phyloP scores from a whole-genome alignment of 2,888 invertebrate genomes.

The Pachycephus smyrnensis region DNA sequence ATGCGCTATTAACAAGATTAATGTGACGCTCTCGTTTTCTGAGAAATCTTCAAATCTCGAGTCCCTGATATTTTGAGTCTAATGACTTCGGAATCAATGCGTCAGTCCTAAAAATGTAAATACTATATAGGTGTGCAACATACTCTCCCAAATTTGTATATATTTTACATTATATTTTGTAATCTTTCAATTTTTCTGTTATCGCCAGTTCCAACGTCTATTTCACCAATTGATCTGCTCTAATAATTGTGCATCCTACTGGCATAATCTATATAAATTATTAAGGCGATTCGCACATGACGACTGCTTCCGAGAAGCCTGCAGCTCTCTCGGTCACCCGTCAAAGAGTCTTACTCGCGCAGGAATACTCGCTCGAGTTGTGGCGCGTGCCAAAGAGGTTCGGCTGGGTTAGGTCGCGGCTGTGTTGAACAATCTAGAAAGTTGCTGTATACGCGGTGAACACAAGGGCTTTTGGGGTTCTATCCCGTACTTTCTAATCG shows the following conservation, averaged over 20 bases:
- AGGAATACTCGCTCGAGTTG: background rate
- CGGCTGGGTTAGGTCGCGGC: background rate
- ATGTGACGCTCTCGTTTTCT: background rate
- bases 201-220: no score
- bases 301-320: background rate
- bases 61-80: background rate
- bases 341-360: background rate
- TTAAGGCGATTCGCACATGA: background rate
- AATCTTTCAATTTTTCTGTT: no score
- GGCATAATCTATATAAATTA: no score
- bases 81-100: background rate
- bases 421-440: conserved; percentile 1
- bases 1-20: background rate
- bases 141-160: background rate
- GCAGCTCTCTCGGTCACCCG: background rate
- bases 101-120: background rate
- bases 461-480: background rate
- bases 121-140: no score
- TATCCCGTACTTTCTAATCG: background rate
- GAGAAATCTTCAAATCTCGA: background rate
- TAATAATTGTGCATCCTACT: no score
- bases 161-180: background rate
- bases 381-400: conserved; percentile 1
- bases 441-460: background rate
- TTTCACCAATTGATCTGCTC: no score